These are phyloP conservation scores for Chrysina gloriosa DNA, from an alignment of 2,888 invertebrate genomes.

Conservation along the genomic window DNA sequence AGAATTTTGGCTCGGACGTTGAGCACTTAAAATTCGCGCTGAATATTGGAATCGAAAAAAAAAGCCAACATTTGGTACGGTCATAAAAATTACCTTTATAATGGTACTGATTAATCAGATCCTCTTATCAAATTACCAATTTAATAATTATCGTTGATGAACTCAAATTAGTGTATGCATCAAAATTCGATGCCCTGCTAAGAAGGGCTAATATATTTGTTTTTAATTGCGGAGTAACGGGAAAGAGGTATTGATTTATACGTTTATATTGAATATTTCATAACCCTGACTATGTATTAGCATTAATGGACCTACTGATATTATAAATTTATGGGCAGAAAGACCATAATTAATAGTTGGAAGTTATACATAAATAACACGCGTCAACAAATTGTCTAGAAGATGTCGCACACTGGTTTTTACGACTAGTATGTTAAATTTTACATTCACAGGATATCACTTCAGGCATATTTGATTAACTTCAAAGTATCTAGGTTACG, in stretches of 20 bases:
- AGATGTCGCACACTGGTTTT: too few species aligned
- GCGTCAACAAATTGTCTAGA: too few species aligned
- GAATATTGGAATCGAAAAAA: neutral
- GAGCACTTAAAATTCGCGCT: neutral
- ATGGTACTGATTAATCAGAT: neutral
- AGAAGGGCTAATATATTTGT: constrained; percentile 8
- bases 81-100: constrained; percentile 2
- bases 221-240: constrained; percentile 16
- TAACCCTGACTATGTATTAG: neutral
- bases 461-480: too few species aligned
- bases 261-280: neutral
- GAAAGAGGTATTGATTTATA: neutral
- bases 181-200: neutral
- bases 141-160: neutral
- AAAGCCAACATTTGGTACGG: neutral
- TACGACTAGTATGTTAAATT: too few species aligned
- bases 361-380: too few species aligned
- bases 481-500: too few species aligned
- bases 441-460: too few species aligned
- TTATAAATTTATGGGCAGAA: too few species aligned
- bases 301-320: too few species aligned
- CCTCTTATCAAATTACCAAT: neutral
- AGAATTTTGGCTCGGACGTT: neutral
- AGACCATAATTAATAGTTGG: too few species aligned
- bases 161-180: neutral